Percentiles rank a stretch among this genome's conserved stretches.
Conservation (phyloP, 2,888 invertebrate species). For the Mythimna vitellina region DNA sequence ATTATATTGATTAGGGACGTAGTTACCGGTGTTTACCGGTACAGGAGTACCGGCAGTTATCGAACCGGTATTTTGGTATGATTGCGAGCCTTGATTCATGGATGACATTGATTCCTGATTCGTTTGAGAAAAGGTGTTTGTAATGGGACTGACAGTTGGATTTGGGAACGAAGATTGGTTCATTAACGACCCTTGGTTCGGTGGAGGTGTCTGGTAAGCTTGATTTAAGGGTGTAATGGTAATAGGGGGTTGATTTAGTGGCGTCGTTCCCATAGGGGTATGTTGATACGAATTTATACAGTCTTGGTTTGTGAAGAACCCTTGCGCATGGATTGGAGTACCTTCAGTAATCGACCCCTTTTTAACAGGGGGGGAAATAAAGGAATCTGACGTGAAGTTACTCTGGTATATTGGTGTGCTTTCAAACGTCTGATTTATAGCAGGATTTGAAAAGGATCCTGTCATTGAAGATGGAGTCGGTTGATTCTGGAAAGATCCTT, state of each 20-base stretch:
- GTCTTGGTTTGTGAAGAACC: constrained; percentile 28
- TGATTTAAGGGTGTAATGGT: constrained; percentile 38
- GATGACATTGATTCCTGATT: constrained; percentile 30
- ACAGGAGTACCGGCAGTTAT: constrained; percentile 70
- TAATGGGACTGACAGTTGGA: constrained; percentile 20
- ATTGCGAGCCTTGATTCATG: constrained; percentile 25
- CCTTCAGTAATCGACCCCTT: constrained; percentile 51
- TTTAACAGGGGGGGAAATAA: constrained; percentile 33
- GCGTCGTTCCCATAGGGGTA: constrained; percentile 19
- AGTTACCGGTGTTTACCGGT: constrained; percentile 56
- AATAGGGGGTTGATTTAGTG: constrained; percentile 25
- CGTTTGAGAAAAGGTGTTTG: constrained; percentile 20
- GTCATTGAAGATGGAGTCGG: constrained; percentile 26
- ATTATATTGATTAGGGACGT: constrained; percentile 72
- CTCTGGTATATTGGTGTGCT: constrained; percentile 46
- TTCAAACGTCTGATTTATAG: constrained; percentile 42
- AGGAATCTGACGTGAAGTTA: constrained; percentile 43
- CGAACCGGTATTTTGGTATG: constrained; percentile 49
- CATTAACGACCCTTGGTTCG: constrained; percentile 44
- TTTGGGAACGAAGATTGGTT: constrained; percentile 40
- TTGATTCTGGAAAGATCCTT: constrained; percentile 28
- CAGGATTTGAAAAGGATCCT: constrained; percentile 36
- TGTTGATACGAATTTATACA: constrained; percentile 32
- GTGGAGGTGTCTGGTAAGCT: constrained; percentile 37
- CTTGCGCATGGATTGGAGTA: constrained; percentile 37